Evolutionary conservation across 2,797 vertebrate genomes (phyloP).

Genomic region (Miichthys miiuy): DNA sequence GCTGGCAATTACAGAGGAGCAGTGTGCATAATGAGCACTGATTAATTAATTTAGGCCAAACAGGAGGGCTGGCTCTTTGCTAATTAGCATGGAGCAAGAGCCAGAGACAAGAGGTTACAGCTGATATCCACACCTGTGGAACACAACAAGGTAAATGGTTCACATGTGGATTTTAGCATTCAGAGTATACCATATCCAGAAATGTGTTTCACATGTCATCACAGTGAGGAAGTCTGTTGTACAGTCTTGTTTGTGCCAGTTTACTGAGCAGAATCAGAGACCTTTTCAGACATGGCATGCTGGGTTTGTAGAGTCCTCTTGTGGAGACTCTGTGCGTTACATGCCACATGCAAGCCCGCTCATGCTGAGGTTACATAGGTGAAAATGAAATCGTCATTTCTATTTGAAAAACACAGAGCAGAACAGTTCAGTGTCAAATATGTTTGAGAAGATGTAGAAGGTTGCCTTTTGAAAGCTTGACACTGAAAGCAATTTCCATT

Average conservation of each 20-base stretch:
- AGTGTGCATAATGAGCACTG: conserved; percentile 86
- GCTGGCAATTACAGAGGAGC: conserved; percentile 85
- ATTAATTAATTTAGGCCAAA: conserved; percentile 90
- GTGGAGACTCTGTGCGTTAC: conserved; percentile 65
- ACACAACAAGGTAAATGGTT: conserved; percentile 50
- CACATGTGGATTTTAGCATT: conserved; percentile 52
- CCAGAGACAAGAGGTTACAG: conserved; percentile 77
- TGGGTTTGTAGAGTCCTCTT: conserved; percentile 71
- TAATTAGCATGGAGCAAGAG: conserved; percentile 82
- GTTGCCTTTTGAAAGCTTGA: conserved; percentile 33
- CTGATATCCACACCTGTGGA: conserved; percentile 78
- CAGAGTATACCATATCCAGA: not conserved
- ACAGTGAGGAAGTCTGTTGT: conserved; percentile 26
- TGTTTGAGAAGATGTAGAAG: conserved; percentile 27
- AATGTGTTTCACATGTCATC: conserved; percentile 30
- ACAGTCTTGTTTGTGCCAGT: conserved; percentile 37
- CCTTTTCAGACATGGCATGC: conserved; percentile 15
- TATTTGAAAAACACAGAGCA: conserved; percentile 10
- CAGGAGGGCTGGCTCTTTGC: conserved; percentile 82
- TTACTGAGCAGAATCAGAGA: conserved; percentile 8
- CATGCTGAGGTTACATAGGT: not conserved
- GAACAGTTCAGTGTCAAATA: conserved; percentile 48
- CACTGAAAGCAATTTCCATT: conserved; percentile 60
- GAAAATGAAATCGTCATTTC: conserved; percentile 11
- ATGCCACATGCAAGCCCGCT: conserved; percentile 5